Percentiles rank a stretch among this genome's conserved stretches.
These are phyloP conservation scores for Basileuterus tristriatus DNA, from an alignment of 2,797 vertebrate genomes.

Conservation along the genomic window DNA sequence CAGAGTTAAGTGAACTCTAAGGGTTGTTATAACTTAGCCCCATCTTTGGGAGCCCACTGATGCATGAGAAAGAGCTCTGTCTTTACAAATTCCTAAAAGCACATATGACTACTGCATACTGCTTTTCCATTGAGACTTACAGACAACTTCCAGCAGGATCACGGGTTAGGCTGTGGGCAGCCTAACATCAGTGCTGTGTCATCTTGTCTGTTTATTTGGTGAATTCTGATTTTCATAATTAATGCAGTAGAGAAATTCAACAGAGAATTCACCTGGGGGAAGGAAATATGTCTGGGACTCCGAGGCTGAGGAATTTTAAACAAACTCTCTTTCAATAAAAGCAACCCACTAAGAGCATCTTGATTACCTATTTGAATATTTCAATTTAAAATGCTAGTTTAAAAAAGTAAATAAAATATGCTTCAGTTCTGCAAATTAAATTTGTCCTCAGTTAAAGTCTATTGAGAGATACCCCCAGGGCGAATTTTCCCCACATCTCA, in stretches of 20 bases:
- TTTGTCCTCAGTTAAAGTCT: not conserved
- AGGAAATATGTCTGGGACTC: not conserved
- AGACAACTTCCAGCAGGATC: not conserved
- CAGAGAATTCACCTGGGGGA: not conserved
- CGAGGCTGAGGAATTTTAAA: not conserved
- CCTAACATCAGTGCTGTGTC: not conserved
- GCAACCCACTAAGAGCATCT: constrained; percentile 6
- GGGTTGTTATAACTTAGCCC: not conserved
- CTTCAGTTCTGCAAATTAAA: constrained; percentile 26
- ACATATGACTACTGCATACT: not conserved
- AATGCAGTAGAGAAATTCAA: not conserved
- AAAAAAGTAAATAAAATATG: constrained; percentile 41
- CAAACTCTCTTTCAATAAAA: constrained; percentile 8
- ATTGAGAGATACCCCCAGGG: not conserved
- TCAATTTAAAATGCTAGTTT: constrained; percentile 11
- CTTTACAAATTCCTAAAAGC: not conserved
- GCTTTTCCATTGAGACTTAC: not conserved
- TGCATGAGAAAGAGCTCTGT: not conserved
- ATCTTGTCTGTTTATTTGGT: not conserved
- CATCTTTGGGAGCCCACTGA: not conserved
- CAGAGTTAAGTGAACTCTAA: not conserved
- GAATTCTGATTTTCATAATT: constrained; percentile 5
- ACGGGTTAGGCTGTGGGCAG: not conserved
- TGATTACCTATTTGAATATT: constrained; percentile 36
- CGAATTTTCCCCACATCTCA: not conserved